Conservation (phyloP, 2,888 invertebrate species). For the Drosophila anomalipes region DNA sequence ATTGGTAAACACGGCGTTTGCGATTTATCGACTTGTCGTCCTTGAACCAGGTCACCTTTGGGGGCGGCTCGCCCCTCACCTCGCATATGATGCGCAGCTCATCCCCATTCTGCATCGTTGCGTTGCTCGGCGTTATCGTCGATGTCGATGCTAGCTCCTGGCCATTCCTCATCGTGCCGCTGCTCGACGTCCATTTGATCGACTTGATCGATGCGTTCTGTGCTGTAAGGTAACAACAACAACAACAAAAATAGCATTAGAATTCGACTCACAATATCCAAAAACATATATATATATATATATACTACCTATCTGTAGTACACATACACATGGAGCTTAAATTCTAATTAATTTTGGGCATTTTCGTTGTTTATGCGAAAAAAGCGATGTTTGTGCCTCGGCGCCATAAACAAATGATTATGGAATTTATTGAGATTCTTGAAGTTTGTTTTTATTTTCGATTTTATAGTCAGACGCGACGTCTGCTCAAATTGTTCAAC, state of each 20-base stretch:
- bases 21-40: constrained; percentile 88
- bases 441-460: constrained; percentile 24
- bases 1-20: constrained; percentile 84
- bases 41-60: constrained; percentile 93
- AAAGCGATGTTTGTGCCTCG: constrained; percentile 22
- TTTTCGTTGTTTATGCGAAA: constrained; percentile 57
- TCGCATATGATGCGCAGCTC: constrained; percentile 90
- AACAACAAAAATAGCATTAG: constrained; percentile 7
- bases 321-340: constrained; percentile 23
- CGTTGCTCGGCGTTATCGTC: constrained; percentile 67
- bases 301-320: neutral
- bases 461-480: constrained; percentile 54
- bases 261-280: constrained; percentile 36
- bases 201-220: constrained; percentile 85
- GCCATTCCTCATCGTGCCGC: constrained; percentile 84
- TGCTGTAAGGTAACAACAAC: constrained; percentile 83
- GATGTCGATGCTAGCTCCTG: constrained; percentile 84
- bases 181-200: constrained; percentile 76
- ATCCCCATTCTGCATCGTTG: constrained; percentile 85
- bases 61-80: constrained; percentile 91
- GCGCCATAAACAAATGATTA: constrained; percentile 69
- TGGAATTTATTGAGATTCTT: constrained; percentile 59
- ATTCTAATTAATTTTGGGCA: constrained; percentile 34
- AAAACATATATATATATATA: neutral
- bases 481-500: constrained; percentile 41